Percentiles rank a stretch among this genome's conserved stretches.
phyloP scores from a whole-genome alignment of 2,888 invertebrate genomes.

The Holacanthella duospinosa region DNA sequence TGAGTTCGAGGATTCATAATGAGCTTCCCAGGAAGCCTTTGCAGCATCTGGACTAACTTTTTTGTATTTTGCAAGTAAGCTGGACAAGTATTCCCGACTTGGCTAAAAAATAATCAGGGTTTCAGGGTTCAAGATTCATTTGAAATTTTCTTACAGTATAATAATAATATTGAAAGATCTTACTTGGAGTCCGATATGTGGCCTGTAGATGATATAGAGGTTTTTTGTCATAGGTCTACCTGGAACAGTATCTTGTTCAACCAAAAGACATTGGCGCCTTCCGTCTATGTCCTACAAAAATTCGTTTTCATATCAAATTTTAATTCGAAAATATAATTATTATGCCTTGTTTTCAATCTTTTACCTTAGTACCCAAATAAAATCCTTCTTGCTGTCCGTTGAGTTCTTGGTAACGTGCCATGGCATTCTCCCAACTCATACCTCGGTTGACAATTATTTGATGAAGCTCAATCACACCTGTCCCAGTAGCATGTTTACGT shows the following conservation, averaged over 20 bases:
- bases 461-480: constrained; percentile 84
- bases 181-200: constrained; percentile 74
- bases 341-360: too few species aligned
- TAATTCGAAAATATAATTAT: too few species aligned
- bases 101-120: constrained; percentile 48
- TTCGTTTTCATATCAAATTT: not conserved
- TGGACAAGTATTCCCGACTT: constrained; percentile 71
- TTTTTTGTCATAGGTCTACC: constrained; percentile 46
- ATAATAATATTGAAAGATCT: too few species aligned
- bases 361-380: constrained; percentile 70
- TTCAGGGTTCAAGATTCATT: not conserved
- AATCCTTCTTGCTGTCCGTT: constrained; percentile 75
- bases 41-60: constrained; percentile 66
- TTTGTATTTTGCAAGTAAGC: constrained; percentile 86
- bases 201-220: constrained; percentile 51
- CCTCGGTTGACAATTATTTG: constrained; percentile 85
- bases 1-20: constrained; percentile 70
- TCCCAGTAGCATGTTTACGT: constrained; percentile 79
- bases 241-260: not conserved
- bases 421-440: constrained; percentile 82
- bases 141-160: not conserved
- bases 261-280: constrained; percentile 40
- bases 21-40: constrained; percentile 78
- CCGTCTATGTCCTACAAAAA: not conserved
- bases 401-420: constrained; percentile 62